Base-by-base conservation (phyloP, 2,888 invertebrate species). In the Anoplius nigerrimus region DNA sequence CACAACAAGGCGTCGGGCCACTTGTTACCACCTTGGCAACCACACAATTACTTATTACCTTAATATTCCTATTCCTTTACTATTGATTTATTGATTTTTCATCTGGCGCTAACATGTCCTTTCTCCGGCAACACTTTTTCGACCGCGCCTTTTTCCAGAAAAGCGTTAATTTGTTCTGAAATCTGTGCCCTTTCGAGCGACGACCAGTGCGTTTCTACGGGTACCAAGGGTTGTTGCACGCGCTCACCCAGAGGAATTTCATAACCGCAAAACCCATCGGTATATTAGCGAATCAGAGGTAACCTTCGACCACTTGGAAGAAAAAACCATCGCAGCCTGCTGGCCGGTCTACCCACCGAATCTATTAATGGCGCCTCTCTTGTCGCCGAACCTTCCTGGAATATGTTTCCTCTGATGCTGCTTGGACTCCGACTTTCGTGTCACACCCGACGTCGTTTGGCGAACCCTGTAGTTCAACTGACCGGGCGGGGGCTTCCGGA, bases 291-390 rank as follows among this genome's bases (percentile, higher is more conserved):
- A 20, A 62, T 72, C 72, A 53, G 48, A 66, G 61, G 45, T 71
- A 46, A 48, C 20, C 11, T 60, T 55, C 13, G 69, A 65, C 45
- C 45, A 69, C 46, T 46, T 16, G 0, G 24, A 24, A 1, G 21
- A n/a, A n/a, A 13, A 18, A 64, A 72, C 4, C 27, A 15, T 59
- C 15, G 42, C 11, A 74, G 24, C 11, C 71, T 45, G 48, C 59
- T 60, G 6, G 72, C 63, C 71, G 69, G 55, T 71, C 69, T 75
- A 76, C 74, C 62, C 66, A 79, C 61, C n/a, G n/a, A n/a, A n/a
- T n/a, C 16, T 5, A 3, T n/a, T 45, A 45, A 5, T 11, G 15
- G 45, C 45, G 45, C 15, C 16, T 15, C 15, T 45, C 16, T 2
- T n/a, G 16, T 45, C 45, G 15, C 2, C 16, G 45, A 45, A 5